A percentile compares a stretch with the other conserved stretches of the same genome.
Conservation (phyloP, 2,888 invertebrate genomes). For the Tineola bisselliella region DNA sequence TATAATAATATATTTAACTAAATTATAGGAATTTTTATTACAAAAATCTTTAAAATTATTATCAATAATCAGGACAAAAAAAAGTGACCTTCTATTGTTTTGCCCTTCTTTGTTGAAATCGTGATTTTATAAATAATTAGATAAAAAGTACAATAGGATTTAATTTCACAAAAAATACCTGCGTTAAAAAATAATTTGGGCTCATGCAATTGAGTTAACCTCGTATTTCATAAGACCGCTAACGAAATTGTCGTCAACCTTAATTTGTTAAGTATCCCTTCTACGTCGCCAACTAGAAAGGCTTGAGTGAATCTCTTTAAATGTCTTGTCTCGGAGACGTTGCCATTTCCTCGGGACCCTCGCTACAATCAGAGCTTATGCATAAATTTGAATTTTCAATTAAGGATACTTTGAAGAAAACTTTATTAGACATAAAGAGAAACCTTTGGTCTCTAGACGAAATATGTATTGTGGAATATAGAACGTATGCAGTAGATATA, state of each 20-base stretch:
- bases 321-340: conserved; percentile 23
- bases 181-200: too few species aligned
- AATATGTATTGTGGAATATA: conserved; percentile 48
- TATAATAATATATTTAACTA: too few species aligned
- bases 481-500: neutral
- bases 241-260: conserved; percentile 15
- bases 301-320: conserved; percentile 41
- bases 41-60: too few species aligned
- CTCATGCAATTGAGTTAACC: conserved; percentile 6
- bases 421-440: conserved; percentile 65
- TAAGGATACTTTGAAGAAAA: conserved; percentile 65
- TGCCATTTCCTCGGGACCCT: conserved; percentile 27
- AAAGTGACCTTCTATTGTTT: too few species aligned
- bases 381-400: conserved; percentile 69
- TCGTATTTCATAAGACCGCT: neutral
- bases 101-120: too few species aligned
- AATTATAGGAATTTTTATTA: too few species aligned
- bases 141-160: too few species aligned
- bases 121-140: too few species aligned
- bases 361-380: conserved; percentile 65
- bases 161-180: too few species aligned
- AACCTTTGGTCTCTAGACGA: conserved; percentile 63
- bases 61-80: too few species aligned
- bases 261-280: conserved; percentile 46
- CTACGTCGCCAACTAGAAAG: conserved; percentile 24